Evolutionary conservation across 2,888 invertebrate genomes (phyloP), one percentile per base, ranked within the genome.

Genomic region (Dicyrtomina minuta): DNA sequence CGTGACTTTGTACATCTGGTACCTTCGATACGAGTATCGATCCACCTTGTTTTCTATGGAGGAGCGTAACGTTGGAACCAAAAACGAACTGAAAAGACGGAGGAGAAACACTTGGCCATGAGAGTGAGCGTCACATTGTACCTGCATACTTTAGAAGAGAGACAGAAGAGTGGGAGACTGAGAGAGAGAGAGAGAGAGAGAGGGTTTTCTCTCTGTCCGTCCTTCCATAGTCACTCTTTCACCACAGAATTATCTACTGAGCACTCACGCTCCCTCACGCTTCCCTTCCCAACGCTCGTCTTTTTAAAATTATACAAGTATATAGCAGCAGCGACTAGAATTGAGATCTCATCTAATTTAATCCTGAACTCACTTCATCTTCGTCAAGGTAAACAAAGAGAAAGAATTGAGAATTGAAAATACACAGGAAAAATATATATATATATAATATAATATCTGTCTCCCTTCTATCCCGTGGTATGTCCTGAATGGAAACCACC

Each of bases 1-100:
- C 64, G 64, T 64, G 46, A 62, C 62, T 49, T 27, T 51, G 64
- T 64, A 64, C 64, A 64, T 51, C 64, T 64, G 64, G 64, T 64
- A 39, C 64, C 51, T 64, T 64, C 51, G 51, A 64, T 64, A 64
- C 44, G 39, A 49, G 27, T 64, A 64, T 64, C 64, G 64, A 64
- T 64, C 51, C 51, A 51, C 51, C 53, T 64, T 60, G 51, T 64
- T 51, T 60, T 41, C 46, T 39, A 27, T 51, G 55, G 26, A n/a
- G n/a, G 55, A 55, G 26, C 24, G 55, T 26, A 27, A 55, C 24
- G 26, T 24, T 22, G 26, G 55, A 55, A 27, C 24, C 26, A 26
- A 26, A 55, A 22, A 13, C 3, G 24, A 26, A 55, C 26, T 58
- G 51, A 64, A 64, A 64, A 64, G 64, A 64, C 64, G n/a, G 49